phyloP scores from a whole-genome alignment of 2,888 invertebrate genomes.

The Drosophila stalkeri region DNA sequence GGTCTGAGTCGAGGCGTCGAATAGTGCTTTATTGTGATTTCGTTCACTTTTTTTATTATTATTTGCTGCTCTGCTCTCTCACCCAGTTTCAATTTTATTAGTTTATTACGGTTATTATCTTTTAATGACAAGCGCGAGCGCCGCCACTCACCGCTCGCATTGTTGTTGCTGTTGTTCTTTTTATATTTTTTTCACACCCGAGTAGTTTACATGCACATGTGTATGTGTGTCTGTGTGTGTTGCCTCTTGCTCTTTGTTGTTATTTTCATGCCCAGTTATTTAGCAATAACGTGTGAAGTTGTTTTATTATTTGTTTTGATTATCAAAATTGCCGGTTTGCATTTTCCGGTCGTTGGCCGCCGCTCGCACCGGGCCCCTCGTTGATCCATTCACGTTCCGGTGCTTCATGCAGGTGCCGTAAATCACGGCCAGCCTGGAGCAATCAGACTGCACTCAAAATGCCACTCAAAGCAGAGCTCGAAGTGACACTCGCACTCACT shows the following conservation, averaged over 20 bases:
- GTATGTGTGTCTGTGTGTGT: not conserved
- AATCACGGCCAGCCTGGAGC: slow-evolving; percentile 61
- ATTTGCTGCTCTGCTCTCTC: slow-evolving; percentile 46
- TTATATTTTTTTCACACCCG: slow-evolving; percentile 44
- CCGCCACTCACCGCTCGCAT: slow-evolving; percentile 26
- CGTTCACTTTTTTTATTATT: slow-evolving; percentile 56
- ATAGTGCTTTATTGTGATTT: slow-evolving; percentile 69
- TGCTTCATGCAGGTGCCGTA: slow-evolving; percentile 56
- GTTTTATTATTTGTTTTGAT: slow-evolving; percentile 84
- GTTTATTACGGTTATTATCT: slow-evolving; percentile 83
- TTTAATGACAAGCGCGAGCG: slow-evolving; percentile 76
- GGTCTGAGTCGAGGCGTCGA: slow-evolving; percentile 24
- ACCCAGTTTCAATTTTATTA: slow-evolving; percentile 80
- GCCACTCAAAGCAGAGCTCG: slow-evolving; percentile 35
- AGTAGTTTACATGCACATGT: slow-evolving; percentile 35
- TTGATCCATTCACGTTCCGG: not conserved
- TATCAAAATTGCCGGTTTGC: slow-evolving; percentile 76
- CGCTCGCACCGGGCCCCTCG: slow-evolving; percentile 24
- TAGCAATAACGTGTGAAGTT: slow-evolving; percentile 76
- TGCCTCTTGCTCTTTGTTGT: slow-evolving; percentile 7
- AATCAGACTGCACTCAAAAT: slow-evolving; percentile 33
- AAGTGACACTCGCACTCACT: slow-evolving; percentile 20
- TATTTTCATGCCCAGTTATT: slow-evolving; percentile 50
- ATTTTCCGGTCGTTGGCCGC: slow-evolving; percentile 73
- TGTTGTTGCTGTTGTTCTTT: slow-evolving; percentile 45